Conservation (phyloP, 2,888 invertebrate species). For the Cheilosia pagana region DNA sequence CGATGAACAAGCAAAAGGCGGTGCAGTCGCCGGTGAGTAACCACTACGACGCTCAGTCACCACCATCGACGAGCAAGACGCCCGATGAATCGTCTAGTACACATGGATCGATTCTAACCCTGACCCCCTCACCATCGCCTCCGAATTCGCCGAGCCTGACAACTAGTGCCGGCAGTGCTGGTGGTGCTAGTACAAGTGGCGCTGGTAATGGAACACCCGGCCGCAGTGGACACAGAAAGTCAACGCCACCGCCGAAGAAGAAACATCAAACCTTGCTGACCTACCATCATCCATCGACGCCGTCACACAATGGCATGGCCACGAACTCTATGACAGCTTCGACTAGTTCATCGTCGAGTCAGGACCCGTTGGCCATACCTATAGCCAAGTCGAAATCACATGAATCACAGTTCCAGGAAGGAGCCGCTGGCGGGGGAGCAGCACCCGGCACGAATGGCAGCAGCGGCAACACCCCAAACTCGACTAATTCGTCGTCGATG, state of each 20-base stretch:
- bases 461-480: conserved; percentile 67
- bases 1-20: conserved; percentile 76
- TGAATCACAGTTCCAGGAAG: conserved; percentile 91
- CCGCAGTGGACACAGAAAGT: conserved; percentile 79
- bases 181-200: conserved; percentile 58
- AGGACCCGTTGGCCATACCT: conserved; percentile 83
- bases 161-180: conserved; percentile 66
- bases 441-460: conserved; percentile 71
- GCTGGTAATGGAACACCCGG: conserved; percentile 80
- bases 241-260: conserved; percentile 90
- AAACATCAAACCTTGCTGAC: conserved; percentile 87
- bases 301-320: conserved; percentile 76
- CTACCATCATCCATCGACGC: conserved; percentile 80
- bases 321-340: conserved; percentile 65
- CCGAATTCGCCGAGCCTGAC: conserved; percentile 81
- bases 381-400: conserved; percentile 95
- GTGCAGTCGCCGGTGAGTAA: conserved; percentile 73
- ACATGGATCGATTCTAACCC: conserved; percentile 79
- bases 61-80: conserved; percentile 72
- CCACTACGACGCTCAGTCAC: conserved; percentile 76
- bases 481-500: conserved; percentile 60
- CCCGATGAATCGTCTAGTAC: conserved; percentile 77
- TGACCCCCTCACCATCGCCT: conserved; percentile 83
- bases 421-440: conserved; percentile 84
- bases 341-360: conserved; percentile 64